phyloP scores from a whole-genome alignment of 2,113 vertebrate genomes.

The Muntiacus muntjak region DNA sequence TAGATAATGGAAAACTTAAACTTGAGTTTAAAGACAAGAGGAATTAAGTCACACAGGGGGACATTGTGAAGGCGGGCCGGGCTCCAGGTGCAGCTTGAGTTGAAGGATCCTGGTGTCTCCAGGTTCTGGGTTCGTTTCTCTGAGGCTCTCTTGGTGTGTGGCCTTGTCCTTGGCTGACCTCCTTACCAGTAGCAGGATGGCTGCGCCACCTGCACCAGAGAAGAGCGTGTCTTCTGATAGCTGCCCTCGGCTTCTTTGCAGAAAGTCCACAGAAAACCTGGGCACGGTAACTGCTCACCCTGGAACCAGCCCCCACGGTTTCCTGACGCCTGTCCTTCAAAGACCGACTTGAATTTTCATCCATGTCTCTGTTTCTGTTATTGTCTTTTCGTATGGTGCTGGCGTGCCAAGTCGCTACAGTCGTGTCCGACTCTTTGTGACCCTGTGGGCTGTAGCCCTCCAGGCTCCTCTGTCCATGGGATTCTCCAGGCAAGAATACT shows the following conservation, averaged over 20 bases:
- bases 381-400: background rate
- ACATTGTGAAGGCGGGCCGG: background rate
- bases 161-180: background rate
- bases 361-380: background rate
- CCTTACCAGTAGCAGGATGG: background rate
- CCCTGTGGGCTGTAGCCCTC: rapidly evolving
- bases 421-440: background rate
- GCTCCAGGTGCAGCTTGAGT: background rate
- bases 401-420: background rate
- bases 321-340: background rate
- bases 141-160: background rate
- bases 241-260: background rate
- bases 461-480: background rate
- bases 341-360: background rate
- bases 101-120: background rate
- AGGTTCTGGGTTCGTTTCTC: background rate
- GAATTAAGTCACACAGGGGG: background rate
- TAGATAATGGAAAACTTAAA: background rate
- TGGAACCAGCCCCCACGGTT: background rate
- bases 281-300: background rate
- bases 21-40: background rate
- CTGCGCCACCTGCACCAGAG: background rate
- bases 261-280: background rate
- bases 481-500: background rate
- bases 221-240: background rate